phyloP scores from a whole-genome alignment of 2,797 vertebrate genomes.

The Ptychobarbus kaznakovi region DNA sequence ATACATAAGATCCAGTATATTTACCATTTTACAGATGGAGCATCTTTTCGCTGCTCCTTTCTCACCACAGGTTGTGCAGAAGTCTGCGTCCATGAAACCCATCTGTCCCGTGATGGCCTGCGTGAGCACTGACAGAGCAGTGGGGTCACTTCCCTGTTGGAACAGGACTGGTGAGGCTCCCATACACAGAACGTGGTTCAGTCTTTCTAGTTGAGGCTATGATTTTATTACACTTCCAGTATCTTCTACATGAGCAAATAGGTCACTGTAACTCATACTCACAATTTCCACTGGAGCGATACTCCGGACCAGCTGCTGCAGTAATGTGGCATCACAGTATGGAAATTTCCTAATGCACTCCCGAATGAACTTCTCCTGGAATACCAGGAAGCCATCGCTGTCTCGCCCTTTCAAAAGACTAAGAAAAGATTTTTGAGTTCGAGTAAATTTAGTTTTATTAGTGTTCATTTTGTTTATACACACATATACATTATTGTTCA shows the following conservation, averaged over 20 bases:
- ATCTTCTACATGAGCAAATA: neutral
- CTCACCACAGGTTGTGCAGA: constrained; percentile 95
- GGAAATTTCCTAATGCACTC: constrained; percentile 97
- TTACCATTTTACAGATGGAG: constrained; percentile 96
- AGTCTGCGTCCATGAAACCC: constrained; percentile 95
- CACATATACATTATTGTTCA: neutral
- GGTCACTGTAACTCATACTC: constrained; percentile 67
- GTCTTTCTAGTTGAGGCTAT: neutral
- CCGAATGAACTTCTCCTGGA: constrained; percentile 93
- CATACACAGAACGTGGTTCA: neutral
- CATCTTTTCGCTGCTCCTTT: constrained; percentile 95
- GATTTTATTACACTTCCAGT: neutral
- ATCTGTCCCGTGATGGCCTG: constrained; percentile 98
- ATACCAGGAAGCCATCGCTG: constrained; percentile 89
- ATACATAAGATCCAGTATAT: constrained; percentile 23
- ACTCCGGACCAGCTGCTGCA: constrained; percentile 97
- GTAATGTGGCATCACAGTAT: constrained; percentile 91
- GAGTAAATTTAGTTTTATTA: neutral
- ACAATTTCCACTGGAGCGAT: constrained; percentile 97
- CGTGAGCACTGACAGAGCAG: constrained; percentile 94
- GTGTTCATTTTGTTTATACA: neutral
- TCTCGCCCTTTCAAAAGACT: constrained; percentile 94
- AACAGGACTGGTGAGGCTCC: constrained; percentile 3
- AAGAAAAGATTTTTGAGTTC: neutral
- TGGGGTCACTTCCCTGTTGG: constrained; percentile 91